Evolutionary conservation across 1,140 invertebrate species (phyloP), one percentile per base, ranked within the genome.

Genomic region (Drosophila pruinosa): DNA sequence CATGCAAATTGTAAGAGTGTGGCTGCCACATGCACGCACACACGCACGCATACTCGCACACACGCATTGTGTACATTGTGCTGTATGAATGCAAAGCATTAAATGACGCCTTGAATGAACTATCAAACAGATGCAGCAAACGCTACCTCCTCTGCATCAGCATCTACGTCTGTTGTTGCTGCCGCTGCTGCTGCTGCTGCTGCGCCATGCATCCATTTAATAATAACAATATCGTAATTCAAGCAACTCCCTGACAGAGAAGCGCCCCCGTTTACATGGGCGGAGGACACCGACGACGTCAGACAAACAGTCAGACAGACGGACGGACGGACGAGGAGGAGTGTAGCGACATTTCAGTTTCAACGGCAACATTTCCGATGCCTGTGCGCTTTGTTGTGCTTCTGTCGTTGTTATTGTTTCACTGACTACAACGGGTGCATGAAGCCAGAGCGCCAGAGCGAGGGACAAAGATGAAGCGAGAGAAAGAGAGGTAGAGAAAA

Each of bases 221-320:
- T 86, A 86, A 86, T 82, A 88, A 88, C 82, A 88, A 88, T 88
- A 88, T 88, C 82, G 82, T 88, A 88, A 88, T 88, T 88, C 82
- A 88, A 74, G 72, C 83, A 88, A 88, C 83, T 88, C 82, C 38
- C 75, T 88, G 82, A 76, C 82, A 86, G 82, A 38, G 62, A 36
- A 28, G 64, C 45, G 12, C n/a, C 15, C n/a, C 59, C 59, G 53
- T 63, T 72, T 71, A 72, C 71, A 83, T 82, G 79, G 75, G 59
- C 67, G 67, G 72, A 86, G 64, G 38, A 52, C 45, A 56, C n/a
- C 36, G 24, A 38, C 54, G 24, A 36, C 57, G 28, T 24, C 31
- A 21, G 43, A 45, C 34, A 54, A 63, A 75, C 79, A 69, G 75
- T 68, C 53, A 48, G 15, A 36, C 26, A 41, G 38, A 19, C 1